Conservation (phyloP, 2,113 vertebrate genomes). For the Sceloporus undulatus region DNA sequence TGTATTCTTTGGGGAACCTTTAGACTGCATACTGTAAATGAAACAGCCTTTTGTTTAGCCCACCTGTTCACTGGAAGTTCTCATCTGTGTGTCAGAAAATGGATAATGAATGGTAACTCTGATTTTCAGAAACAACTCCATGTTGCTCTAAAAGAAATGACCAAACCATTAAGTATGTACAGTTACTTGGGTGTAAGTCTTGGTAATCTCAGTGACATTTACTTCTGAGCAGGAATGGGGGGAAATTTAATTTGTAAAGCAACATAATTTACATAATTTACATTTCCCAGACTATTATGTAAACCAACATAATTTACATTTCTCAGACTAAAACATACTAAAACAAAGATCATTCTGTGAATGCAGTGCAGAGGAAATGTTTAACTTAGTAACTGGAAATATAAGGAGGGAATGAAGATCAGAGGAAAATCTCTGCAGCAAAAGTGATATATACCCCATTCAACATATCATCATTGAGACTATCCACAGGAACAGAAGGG, state of each 20-base stretch:
- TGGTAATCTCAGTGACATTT: not conserved
- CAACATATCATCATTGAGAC: no score
- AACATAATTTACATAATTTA: not conserved
- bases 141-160: slow-evolving; percentile 15
- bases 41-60: not conserved
- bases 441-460: no score
- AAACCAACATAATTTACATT: not conserved
- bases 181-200: not conserved
- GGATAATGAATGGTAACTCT: slow-evolving; percentile 29
- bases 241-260: not conserved
- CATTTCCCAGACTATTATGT: not conserved
- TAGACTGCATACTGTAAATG: slow-evolving; percentile 35
- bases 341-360: no score
- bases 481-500: no score
- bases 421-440: no score
- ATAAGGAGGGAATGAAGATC: no score
- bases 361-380: no score
- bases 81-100: not conserved
- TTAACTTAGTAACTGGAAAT: no score
- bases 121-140: slow-evolving; percentile 47
- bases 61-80: slow-evolving; percentile 13
- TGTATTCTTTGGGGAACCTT: slow-evolving; percentile 37
- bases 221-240: not conserved
- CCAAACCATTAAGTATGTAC: not conserved
- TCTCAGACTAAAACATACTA: not conserved